These are phyloP conservation scores for Actinemys pallida DNA, from an alignment of 2,113 vertebrate genomes.

Conservation along the genomic window DNA sequence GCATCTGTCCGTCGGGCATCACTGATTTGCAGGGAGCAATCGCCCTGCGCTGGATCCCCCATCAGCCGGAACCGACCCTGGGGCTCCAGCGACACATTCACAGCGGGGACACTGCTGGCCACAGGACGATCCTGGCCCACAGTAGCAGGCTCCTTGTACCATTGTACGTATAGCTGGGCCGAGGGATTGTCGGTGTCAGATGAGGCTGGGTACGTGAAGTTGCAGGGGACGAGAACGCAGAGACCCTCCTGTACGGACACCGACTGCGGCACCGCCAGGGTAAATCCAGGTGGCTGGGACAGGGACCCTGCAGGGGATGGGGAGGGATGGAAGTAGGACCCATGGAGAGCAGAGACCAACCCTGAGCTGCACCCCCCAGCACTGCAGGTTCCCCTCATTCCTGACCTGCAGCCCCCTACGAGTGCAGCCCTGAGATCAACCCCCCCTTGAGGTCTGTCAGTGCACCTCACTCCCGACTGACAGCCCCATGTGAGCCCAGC, in stretches of 20 bases:
- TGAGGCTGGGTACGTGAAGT: not conserved
- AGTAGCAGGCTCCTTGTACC: not conserved
- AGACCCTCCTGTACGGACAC: not conserved
- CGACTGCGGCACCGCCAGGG: rapidly evolving
- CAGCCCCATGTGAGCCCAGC: too few species aligned
- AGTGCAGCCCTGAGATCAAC: too few species aligned
- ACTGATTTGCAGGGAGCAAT: conserved; percentile 45
- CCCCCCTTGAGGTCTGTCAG: too few species aligned
- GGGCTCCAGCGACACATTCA: rapidly evolving
- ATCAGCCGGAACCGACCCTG: not conserved
- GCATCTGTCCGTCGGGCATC: rapidly evolving
- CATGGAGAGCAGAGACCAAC: not conserved
- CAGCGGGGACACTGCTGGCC: not conserved
- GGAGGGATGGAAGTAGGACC: too few species aligned
- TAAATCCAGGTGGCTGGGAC: rapidly evolving
- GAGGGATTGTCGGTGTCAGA: rapidly evolving
- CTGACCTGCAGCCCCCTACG: too few species aligned
- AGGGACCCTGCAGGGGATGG: not conserved
- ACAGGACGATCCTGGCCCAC: rapidly evolving
- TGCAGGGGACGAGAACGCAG: not conserved
- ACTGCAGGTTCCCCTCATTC: too few species aligned
- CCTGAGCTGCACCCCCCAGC: too few species aligned
- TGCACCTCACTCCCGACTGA: too few species aligned
- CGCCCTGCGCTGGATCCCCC: rapidly evolving
- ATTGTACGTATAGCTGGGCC: not conserved